These are phyloP conservation scores for Champsocephalus esox DNA, from an alignment of 2,797 vertebrate species.

Conservation along the genomic window DNA sequence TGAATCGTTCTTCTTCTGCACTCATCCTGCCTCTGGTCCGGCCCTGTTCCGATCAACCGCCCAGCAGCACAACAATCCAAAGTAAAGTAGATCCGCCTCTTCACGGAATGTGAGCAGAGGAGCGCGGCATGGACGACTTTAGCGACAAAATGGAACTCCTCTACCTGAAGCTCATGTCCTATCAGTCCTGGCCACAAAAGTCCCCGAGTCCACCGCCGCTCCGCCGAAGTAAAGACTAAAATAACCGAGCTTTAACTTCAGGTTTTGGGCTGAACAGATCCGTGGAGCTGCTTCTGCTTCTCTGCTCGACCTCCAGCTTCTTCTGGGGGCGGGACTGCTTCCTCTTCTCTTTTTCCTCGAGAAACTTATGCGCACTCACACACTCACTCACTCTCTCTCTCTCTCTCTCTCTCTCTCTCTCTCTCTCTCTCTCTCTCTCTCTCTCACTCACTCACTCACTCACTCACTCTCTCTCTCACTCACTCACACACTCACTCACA, in stretches of 20 bases:
- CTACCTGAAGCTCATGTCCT: conserved; percentile 18
- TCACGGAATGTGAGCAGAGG: neutral
- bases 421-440: too few relatives aligned
- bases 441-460: neutral
- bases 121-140: conserved; percentile 6
- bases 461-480: neutral
- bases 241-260: too few relatives aligned
- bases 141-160: conserved; percentile 13
- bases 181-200: conserved; percentile 6
- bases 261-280: too few relatives aligned
- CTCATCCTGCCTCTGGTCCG: conserved; percentile 67
- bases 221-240: neutral
- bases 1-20: conserved; percentile 88
- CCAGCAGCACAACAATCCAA: neutral
- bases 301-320: conserved; percentile 35
- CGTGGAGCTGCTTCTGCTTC: neutral
- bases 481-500: neutral
- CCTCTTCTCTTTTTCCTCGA: conserved; percentile 60
- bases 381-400: neutral
- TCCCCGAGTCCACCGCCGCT: neutral
- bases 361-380: conserved; percentile 14
- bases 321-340: conserved; percentile 72
- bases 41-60: neutral
- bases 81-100: neutral
- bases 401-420: too few relatives aligned